These are phyloP conservation scores for Hypotaenidia okinawae DNA, from an alignment of 2,797 vertebrate genomes.

Conservation along the genomic window DNA sequence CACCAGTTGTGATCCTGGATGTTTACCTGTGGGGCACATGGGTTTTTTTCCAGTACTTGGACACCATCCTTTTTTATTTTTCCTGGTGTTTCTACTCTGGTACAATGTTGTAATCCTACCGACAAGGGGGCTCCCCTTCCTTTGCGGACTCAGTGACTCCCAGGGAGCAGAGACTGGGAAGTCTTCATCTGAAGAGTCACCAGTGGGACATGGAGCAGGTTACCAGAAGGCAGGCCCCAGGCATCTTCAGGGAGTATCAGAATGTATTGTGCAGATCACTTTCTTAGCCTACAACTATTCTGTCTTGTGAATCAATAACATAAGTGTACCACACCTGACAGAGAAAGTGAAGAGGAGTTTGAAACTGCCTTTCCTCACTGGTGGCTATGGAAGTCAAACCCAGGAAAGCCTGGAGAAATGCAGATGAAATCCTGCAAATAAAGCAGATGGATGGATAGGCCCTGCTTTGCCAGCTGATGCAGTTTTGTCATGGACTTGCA, in stretches of 20 bases:
- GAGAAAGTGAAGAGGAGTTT: background rate
- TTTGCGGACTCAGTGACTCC: background rate
- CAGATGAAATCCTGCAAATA: background rate
- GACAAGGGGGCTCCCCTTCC: background rate
- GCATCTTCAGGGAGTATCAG: background rate
- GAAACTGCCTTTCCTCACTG: background rate
- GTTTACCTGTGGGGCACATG: background rate
- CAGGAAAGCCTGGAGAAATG: background rate
- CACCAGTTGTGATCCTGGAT: fast-evolving
- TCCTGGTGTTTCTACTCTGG: background rate
- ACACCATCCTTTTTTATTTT: background rate
- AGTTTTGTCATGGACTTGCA: background rate
- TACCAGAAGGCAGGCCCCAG: background rate
- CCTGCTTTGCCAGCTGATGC: background rate
- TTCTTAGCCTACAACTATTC: background rate
- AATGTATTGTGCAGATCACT: background rate
- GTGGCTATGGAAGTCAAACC: background rate
- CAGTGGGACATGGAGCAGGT: background rate
- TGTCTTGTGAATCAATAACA: background rate
- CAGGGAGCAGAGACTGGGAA: background rate
- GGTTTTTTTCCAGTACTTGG: background rate
- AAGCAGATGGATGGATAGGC: background rate
- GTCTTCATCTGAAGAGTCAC: background rate
- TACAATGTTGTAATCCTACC: background rate
- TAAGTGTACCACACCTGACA: background rate